These are phyloP conservation scores for Sesamia inferens DNA, from an alignment of 2,888 invertebrate species.

Conservation along the genomic window DNA sequence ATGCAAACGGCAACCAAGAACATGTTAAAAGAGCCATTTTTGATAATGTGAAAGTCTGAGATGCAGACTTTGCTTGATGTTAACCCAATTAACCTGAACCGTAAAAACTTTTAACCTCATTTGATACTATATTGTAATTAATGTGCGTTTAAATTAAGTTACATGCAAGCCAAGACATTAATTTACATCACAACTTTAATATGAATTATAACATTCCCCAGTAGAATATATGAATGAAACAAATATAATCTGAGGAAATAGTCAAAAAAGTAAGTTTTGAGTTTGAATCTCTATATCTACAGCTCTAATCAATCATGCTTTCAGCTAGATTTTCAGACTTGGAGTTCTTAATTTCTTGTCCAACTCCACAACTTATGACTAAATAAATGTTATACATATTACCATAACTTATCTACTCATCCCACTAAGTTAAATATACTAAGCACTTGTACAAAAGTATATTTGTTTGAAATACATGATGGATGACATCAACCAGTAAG, in stretches of 20 bases:
- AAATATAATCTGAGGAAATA: slow-evolving; percentile 76
- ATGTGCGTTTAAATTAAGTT: slow-evolving; percentile 25
- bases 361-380: slow-evolving; percentile 42
- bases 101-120: slow-evolving; percentile 5
- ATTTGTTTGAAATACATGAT: slow-evolving; percentile 18
- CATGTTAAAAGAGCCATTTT: slow-evolving; percentile 3
- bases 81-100: background rate
- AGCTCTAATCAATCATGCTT: slow-evolving; percentile 75
- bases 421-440: slow-evolving; percentile 29
- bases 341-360: slow-evolving; percentile 59
- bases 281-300: no score
- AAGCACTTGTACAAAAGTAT: slow-evolving; percentile 23
- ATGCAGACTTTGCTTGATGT: background rate
- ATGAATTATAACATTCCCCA: slow-evolving; percentile 76
- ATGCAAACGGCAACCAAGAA: slow-evolving; percentile 32
- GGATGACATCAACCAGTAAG: slow-evolving; percentile 19
- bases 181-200: slow-evolving; percentile 19
- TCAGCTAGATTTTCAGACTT: slow-evolving; percentile 62
- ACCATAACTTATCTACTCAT: background rate
- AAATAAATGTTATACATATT: background rate
- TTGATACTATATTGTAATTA: slow-evolving; percentile 40
- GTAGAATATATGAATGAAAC: slow-evolving; percentile 80
- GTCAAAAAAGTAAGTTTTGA: slow-evolving; percentile 63
- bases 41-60: slow-evolving; percentile 13
- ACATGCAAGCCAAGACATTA: slow-evolving; percentile 26